A percentile compares a stretch with the other conserved stretches of the same genome.
These are phyloP conservation scores for Cephus cinctus DNA, from an alignment of 1,140 invertebrate species.

Conservation along the genomic window DNA sequence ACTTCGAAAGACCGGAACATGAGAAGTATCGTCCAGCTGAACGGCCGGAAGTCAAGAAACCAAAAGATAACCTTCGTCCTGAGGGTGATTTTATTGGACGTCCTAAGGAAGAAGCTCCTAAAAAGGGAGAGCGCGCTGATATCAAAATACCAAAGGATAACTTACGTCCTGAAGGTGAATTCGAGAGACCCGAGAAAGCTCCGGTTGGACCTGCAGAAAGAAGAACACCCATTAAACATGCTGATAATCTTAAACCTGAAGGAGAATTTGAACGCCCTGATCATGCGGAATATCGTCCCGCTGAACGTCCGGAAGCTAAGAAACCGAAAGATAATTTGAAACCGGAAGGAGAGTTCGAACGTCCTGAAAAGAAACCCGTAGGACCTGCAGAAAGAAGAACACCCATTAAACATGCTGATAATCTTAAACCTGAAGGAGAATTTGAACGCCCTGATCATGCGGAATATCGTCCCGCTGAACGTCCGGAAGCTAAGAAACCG, in stretches of 20 bases:
- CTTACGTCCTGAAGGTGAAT: conserved; percentile 53
- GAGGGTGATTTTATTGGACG: conserved; percentile 58
- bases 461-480: conserved; percentile 50
- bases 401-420: conserved; percentile 58
- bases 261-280: conserved; percentile 54
- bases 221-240: conserved; percentile 41
- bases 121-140: conserved; percentile 28
- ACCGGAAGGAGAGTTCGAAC: conserved; percentile 58
- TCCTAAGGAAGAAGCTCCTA: conserved; percentile 31
- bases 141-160: conserved; percentile 54
- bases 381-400: conserved; percentile 7
- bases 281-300: conserved; percentile 28
- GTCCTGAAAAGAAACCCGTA: conserved; percentile 34
- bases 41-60: conserved; percentile 42
- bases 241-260: conserved; percentile 62
- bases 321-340: conserved; percentile 48
- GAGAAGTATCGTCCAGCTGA: no score
- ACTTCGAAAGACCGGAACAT: conserved; percentile 47
- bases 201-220: conserved; percentile 31
- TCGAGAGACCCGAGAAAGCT: conserved; percentile 41
- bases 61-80: conserved; percentile 52
- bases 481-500: conserved; percentile 34
- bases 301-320: conserved; percentile 46
- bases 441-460: conserved; percentile 48
- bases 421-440: conserved; percentile 61